phyloP scores from a whole-genome alignment of 2,113 vertebrate species.

The Phodopus roborovskii region DNA sequence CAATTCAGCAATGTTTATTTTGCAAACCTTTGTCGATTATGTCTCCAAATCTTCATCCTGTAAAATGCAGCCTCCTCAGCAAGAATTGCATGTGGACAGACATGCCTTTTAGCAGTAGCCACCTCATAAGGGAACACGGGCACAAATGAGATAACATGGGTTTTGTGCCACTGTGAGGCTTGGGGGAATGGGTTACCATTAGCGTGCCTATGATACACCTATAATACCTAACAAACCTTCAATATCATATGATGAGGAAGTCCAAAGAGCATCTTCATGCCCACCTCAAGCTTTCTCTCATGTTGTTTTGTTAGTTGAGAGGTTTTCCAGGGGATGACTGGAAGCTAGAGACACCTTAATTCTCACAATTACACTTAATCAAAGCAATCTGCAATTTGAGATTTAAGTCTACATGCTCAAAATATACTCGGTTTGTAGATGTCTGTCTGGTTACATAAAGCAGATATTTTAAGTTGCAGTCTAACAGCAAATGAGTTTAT shows the following conservation, averaged over 20 bases:
- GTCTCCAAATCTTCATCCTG: neutral
- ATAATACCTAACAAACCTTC: neutral
- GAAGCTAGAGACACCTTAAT: conserved; percentile 71
- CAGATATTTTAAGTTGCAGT: conserved; percentile 71
- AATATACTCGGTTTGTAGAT: conserved; percentile 69
- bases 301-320: neutral
- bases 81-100: neutral
- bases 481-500: conserved; percentile 69
- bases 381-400: conserved; percentile 70
- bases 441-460: conserved; percentile 67
- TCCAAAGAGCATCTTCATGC: neutral
- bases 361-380: conserved; percentile 78
- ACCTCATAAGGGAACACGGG: neutral
- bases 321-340: conserved; percentile 12
- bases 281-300: neutral
- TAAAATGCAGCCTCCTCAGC: neutral
- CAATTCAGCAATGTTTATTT: neutral
- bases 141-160: neutral
- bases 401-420: conserved; percentile 69
- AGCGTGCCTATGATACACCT: neutral
- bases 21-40: neutral
- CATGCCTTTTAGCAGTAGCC: neutral
- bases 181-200: neutral
- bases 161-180: neutral
- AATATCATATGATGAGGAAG: neutral